Base-by-base conservation (phyloP, 2,888 invertebrate species). In the Mythimna impura region DNA sequence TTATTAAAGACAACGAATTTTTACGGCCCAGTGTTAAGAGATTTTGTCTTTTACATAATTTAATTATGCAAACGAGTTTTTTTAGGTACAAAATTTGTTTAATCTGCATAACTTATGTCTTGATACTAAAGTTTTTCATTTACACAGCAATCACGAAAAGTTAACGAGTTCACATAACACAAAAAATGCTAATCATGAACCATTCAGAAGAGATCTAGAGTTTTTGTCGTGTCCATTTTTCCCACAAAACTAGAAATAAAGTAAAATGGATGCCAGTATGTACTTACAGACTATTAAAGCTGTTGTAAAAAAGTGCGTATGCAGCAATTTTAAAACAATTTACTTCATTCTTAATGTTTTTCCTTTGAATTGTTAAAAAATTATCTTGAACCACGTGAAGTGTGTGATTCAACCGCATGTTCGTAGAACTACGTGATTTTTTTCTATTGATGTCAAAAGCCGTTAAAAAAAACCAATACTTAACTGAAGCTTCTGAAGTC, bases 261-360 rank as follows among this genome's bases (percentile, higher is more conserved):
- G 22, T 30, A 71, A 72, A 71, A 82, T 66, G 71, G 71, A 52
- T n/a, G 47, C 40, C 60, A 52, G 40, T 64, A 57, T 67, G 54
- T 80, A 75, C 68, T 80, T 71, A 73, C 22, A 72, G n/a, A 66
- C 60, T 25, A 70, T 78, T 66, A 75, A 22, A 71, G 55, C 34
- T 60, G 43, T 7, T 17, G 57, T 74, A 85, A 85, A 81, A 68
- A 76, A 80, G 43, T 67, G 47, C 43, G 63, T 75, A 36, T 64
- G 63, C 74, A 57, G 82, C 66, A 73, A 83, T 83, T 83, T 80
- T 69, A 80, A 73, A 84, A 73, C 77, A 73, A 80, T 83, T 80
- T 82, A 82, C 82, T 60, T 71, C 43, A 62, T 61, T 65, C 60
- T 47, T 61, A 43, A 60, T 47, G 40, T 68, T 61, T 61, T 74